Conservation (phyloP, 2,113 vertebrate species). For the Notarius quadriscutis region DNA sequence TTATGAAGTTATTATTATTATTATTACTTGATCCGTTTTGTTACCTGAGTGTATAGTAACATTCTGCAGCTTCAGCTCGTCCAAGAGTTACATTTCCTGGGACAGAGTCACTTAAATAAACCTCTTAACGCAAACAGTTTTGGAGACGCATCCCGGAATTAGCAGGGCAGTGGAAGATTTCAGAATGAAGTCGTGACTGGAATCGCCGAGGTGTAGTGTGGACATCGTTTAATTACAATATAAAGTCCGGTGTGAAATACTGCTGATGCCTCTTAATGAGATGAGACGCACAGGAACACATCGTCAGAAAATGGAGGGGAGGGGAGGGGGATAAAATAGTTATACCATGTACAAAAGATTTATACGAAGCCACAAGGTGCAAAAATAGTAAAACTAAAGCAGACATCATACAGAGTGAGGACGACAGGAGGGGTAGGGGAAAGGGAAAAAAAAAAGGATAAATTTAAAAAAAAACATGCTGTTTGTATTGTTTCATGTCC, state of each 20-base stretch:
- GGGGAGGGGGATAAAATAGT: too few species aligned
- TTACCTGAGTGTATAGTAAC: constrained; percentile 44
- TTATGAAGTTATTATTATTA: neutral
- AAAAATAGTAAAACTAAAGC: neutral
- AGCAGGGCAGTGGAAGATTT: neutral
- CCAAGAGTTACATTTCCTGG: neutral
- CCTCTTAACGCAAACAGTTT: neutral
- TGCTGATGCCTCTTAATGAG: neutral
- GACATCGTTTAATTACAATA: neutral
- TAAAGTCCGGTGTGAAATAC: neutral
- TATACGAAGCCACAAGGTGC: neutral
- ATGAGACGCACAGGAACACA: neutral
- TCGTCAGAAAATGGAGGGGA: neutral
- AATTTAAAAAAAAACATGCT: constrained; percentile 36
- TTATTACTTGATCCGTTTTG: neutral
- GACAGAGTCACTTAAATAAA: neutral
- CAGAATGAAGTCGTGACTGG: neutral
- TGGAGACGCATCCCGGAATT: neutral
- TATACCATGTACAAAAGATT: constrained; percentile 30
- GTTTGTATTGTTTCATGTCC: constrained; percentile 30
- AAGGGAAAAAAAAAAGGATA: neutral
- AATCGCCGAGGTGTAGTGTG: too few species aligned
- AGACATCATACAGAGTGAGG: neutral
- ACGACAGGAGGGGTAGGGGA: neutral
- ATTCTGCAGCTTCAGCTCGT: constrained; percentile 23